Conservation (phyloP, 2,113 vertebrate genomes). For the Turnix velox region DNA sequence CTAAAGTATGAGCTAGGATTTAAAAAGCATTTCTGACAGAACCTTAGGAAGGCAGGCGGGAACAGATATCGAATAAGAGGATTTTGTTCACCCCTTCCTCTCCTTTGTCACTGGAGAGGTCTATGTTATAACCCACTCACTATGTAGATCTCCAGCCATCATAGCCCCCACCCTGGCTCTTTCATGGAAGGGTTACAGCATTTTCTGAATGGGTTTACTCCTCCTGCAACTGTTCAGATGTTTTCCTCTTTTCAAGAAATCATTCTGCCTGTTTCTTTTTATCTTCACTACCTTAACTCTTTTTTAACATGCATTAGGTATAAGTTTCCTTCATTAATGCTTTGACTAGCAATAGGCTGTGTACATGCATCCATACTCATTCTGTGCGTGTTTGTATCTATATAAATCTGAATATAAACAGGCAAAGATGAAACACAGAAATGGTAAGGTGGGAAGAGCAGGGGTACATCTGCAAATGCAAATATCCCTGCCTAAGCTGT, state of each 20-base stretch:
- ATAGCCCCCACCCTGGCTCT: neutral
- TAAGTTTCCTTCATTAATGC: neutral
- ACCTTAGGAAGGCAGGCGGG: neutral
- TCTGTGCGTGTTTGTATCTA: neutral
- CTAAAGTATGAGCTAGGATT: neutral
- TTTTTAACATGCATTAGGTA: neutral
- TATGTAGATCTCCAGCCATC: neutral
- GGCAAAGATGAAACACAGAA: neutral
- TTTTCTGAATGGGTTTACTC: neutral
- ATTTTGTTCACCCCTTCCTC: neutral
- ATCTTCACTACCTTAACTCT: neutral
- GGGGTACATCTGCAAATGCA: neutral
- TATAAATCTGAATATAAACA: neutral
- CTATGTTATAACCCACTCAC: neutral
- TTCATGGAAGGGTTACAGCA: neutral
- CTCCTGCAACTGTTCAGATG: neutral
- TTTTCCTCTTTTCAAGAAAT: neutral
- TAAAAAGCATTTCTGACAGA: neutral
- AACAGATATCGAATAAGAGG: neutral
- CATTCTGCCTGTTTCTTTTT: neutral
- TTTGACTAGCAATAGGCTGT: neutral
- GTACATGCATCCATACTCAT: accelerated
- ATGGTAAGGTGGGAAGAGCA: neutral
- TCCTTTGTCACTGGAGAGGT: neutral
- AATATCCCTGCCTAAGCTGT: neutral